Evolutionary conservation across 2,113 vertebrate species (phyloP).

Genomic region (Eubucco bourcierii): DNA sequence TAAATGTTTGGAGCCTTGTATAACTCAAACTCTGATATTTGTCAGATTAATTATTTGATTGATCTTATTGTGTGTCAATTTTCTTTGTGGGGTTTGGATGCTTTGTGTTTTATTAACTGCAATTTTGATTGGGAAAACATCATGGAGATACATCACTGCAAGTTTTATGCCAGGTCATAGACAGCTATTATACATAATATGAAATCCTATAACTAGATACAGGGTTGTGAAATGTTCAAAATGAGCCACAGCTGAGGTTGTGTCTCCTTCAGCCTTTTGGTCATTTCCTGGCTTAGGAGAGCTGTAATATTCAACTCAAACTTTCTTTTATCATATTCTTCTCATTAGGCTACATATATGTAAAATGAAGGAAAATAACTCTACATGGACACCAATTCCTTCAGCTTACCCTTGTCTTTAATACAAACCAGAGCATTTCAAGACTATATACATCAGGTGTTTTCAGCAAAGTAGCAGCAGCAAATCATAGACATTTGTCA

Average conservation of each 20-base stretch:
- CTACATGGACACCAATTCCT: conserved; percentile 67
- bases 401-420: conserved; percentile 75
- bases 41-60: conserved; percentile 69
- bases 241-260: background rate
- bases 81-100: conserved; percentile 25
- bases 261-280: background rate
- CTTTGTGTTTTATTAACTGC: conserved; percentile 20
- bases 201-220: background rate
- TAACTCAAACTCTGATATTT: conserved; percentile 55
- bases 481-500: conserved; percentile 88
- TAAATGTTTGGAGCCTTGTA: conserved; percentile 69
- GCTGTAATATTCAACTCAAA: background rate
- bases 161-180: background rate
- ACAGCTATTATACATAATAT: background rate
- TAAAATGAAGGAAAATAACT: conserved; percentile 60
- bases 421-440: conserved; percentile 74
- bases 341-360: background rate
- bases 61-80: conserved; percentile 61
- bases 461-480: conserved; percentile 76
- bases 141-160: background rate
- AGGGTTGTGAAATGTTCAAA: background rate
- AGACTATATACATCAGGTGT: conserved; percentile 82
- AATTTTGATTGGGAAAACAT: conserved; percentile 18
- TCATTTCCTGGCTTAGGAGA: background rate
- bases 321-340: background rate